Evolutionary conservation across 2,888 invertebrate species (phyloP), one percentile per base, ranked within the genome.

Genomic region (Folsomia candida): DNA sequence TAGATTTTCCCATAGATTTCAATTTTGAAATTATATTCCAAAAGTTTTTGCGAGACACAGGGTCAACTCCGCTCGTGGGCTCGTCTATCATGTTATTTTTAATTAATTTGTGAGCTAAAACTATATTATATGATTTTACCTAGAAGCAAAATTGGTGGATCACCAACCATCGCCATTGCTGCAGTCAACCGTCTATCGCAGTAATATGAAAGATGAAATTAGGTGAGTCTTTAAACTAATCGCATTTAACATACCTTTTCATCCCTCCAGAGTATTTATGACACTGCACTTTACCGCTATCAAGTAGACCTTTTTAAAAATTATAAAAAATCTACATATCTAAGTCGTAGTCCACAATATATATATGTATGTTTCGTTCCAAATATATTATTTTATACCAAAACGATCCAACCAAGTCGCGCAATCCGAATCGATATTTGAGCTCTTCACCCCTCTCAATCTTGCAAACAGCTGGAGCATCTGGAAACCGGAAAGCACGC

Each of bases 401-500:
- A 75, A 25, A 63, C 68, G 71, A 0, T 62, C 61, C 11, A 77
- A 37, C 76, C 76, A 78, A 51, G 71, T 74, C 20, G 67, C 57
- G 1, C 74, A 65, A 59, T 78, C 74, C 11, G 26, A n/a, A 14
- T 66, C 57, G 2, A 77, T 70, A 4, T 27, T n/a, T n/a, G 25
- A 29, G 60, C 82, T 81, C 18, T 81, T 81, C 24, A 92, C 86
- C 0, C 93, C 94, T 4, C 92, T 87, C 62, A 95, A 83, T n/a
- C 88, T 84, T 1, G 91, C 91, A 84, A 92, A 89, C 73, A 91
- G 85, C 61, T 83, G 84, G 63, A 96, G 83, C 81, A 91, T 90
- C 82, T 94, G 89, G 69, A 86, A 84, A 0, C 92, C 90, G 11
- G 92, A 91, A 81, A 93, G 86, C 80, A 89, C 89, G 68, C 87